Conservation (phyloP, 2,113 vertebrate species). For the Gnathonemus echidnorhynchus region DNA sequence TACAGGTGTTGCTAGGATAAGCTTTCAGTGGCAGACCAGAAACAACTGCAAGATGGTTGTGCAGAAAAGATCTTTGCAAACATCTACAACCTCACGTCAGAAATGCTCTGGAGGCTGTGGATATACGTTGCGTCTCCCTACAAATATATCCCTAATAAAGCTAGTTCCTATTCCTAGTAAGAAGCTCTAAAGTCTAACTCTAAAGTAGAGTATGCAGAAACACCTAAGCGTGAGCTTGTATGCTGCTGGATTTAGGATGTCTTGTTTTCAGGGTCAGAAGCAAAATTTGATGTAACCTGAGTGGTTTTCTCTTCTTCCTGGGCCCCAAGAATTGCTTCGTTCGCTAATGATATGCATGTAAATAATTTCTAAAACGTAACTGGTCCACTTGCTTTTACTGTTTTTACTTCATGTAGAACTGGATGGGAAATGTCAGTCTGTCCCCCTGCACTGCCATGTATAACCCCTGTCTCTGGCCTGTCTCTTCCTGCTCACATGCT, state of each 20-base stretch:
- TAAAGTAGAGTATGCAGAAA: background rate
- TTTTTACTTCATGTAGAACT: background rate
- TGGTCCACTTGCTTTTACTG: background rate
- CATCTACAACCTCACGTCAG: background rate
- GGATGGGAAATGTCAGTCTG: background rate
- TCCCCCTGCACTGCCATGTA: background rate
- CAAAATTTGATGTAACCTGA: background rate
- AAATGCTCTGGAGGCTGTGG: background rate
- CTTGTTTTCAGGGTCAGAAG: background rate
- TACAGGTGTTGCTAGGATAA: background rate
- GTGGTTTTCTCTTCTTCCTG: background rate
- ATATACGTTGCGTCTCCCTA: background rate
- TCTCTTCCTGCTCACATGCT: constrained; percentile 6
- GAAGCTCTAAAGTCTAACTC: background rate
- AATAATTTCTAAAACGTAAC: background rate
- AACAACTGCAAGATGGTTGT: background rate
- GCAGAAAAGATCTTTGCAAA: background rate
- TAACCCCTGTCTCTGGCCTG: background rate
- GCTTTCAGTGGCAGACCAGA: background rate
- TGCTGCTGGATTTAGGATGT: background rate
- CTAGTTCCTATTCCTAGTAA: no score
- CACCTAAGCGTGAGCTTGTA: background rate
- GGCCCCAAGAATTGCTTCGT: background rate
- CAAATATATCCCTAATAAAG: background rate
- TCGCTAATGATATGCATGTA: background rate